phyloP scores from a whole-genome alignment of 2,888 invertebrate species.

The Cryptocheilus praepositus region DNA sequence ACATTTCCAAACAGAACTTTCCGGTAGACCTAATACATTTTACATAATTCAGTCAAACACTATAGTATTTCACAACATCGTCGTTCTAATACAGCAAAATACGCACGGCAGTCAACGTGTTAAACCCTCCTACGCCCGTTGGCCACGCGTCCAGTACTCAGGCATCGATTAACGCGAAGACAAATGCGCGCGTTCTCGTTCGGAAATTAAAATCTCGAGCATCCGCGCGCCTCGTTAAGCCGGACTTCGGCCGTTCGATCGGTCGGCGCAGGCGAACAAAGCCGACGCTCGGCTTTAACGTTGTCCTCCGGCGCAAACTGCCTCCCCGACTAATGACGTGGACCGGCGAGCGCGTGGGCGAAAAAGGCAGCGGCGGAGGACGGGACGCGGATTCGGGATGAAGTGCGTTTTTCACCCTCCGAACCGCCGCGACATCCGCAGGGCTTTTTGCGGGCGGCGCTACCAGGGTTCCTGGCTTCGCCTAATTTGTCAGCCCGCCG shows the following conservation, averaged over 20 bases:
- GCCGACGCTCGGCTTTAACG: conserved; percentile 7
- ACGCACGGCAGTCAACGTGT: too few relatives aligned
- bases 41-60: too few relatives aligned
- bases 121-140: neutral
- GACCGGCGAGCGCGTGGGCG: too few relatives aligned
- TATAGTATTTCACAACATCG: too few relatives aligned
- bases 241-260: conserved; percentile 31
- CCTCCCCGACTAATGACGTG: too few relatives aligned
- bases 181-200: conserved; percentile 53
- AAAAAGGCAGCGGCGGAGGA: too few relatives aligned
- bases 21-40: too few relatives aligned
- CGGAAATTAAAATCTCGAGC: conserved; percentile 57
- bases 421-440: conserved; percentile 6
- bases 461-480: too few relatives aligned
- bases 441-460: neutral
- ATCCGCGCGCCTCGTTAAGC: conserved; percentile 49
- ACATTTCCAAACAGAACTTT: too few relatives aligned
- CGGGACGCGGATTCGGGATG: neutral
- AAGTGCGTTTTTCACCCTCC: conserved; percentile 18
- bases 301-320: conserved; percentile 8
- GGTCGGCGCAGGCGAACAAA: conserved; percentile 4
- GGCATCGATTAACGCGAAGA: conserved; percentile 52
- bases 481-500: too few relatives aligned
- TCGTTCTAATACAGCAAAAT: too few relatives aligned
- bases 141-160: conserved; percentile 1